A percentile compares a stretch with the other conserved stretches of the same genome.
phyloP scores from a whole-genome alignment of 2,797 vertebrate species.

The Neopelma chrysocephalum region DNA sequence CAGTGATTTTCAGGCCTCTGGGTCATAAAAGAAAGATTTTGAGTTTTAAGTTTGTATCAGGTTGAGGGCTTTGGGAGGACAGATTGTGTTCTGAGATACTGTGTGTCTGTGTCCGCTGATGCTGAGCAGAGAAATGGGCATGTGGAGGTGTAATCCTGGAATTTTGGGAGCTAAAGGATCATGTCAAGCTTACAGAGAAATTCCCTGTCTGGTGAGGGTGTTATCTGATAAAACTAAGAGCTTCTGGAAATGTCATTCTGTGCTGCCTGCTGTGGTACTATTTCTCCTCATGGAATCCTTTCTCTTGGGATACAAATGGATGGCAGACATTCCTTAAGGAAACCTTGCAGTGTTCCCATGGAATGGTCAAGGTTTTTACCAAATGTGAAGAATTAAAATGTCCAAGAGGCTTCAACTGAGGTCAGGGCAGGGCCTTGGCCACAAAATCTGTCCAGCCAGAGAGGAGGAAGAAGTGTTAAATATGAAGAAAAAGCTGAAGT shows the following conservation, averaged over 20 bases:
- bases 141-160: slow-evolving; percentile 26
- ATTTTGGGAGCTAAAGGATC: neutral
- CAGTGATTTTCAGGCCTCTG: neutral
- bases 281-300: neutral
- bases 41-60: neutral
- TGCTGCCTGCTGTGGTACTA: neutral
- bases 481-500: neutral
- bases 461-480: neutral
- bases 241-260: neutral
- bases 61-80: neutral
- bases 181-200: neutral
- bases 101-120: neutral
- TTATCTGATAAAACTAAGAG: neutral
- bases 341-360: neutral
- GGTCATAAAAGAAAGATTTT: slow-evolving; percentile 18
- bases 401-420: neutral
- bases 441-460: neutral
- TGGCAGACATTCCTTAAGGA: neutral
- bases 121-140: slow-evolving; percentile 8
- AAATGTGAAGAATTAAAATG: neutral
- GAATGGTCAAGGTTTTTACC: neutral
- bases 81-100: neutral
- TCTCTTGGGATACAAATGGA: neutral
- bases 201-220: neutral
- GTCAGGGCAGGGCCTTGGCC: neutral